A percentile compares a stretch with the other conserved stretches of the same genome.
Conservation (phyloP, 2,888 invertebrate species). For the Nemoura dubitans region DNA sequence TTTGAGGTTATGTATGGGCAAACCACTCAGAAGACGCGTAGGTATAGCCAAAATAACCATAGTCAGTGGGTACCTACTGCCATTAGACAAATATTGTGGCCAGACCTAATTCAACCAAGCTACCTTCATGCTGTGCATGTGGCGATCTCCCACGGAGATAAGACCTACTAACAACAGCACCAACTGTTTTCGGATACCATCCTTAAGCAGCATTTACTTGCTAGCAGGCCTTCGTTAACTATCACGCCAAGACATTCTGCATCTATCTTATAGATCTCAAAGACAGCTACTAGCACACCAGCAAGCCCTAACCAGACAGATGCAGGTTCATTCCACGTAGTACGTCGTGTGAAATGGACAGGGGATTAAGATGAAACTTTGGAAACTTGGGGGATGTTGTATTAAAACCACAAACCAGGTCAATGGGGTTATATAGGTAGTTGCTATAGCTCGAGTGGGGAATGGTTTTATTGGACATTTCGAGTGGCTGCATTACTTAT, state of each 20-base stretch:
- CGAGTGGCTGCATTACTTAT: not conserved
- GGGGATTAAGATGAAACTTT: not conserved
- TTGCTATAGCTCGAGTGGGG: not conserved
- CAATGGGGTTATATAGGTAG: not conserved
- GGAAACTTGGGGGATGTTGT: slow-evolving; percentile 9
- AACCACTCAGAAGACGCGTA: not conserved
- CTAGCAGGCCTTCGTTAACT: not conserved
- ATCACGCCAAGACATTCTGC: not conserved
- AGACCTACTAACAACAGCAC: not conserved
- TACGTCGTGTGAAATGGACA: not conserved
- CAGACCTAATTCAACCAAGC: not conserved
- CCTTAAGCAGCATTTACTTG: not conserved
- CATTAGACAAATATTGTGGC: not conserved
- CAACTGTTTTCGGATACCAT: not conserved
- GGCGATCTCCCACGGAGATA: not conserved
- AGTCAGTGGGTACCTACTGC: not conserved
- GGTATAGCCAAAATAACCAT: not conserved
- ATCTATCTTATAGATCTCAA: not conserved
- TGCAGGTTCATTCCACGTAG: not conserved
- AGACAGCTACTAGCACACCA: not conserved
- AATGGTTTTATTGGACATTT: not conserved
- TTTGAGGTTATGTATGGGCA: not conserved
- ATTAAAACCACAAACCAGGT: not conserved
- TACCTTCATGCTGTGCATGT: not conserved
- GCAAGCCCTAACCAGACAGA: not conserved